Evolutionary conservation across 2,888 invertebrate genomes (phyloP).

Genomic region (Toxonevra muliebris): DNA sequence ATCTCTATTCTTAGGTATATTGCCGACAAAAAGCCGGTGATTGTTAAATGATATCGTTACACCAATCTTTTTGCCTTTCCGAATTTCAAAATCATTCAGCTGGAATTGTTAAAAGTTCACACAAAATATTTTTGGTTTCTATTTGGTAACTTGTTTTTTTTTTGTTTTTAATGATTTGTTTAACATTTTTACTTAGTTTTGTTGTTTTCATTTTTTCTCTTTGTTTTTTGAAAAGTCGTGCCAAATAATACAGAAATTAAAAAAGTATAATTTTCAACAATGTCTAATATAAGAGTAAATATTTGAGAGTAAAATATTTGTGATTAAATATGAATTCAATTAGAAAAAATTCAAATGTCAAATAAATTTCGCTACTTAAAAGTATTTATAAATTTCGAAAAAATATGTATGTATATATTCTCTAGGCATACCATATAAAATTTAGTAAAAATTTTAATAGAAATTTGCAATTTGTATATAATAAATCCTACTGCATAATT

Average conservation of each 20-base stretch:
- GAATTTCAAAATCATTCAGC: constrained; percentile 99
- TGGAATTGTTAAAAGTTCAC: constrained; percentile 79
- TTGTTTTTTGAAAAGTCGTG: constrained; percentile 47
- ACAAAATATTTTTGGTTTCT: constrained; percentile 54
- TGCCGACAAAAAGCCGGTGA: constrained; percentile 99
- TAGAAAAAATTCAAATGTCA: no score
- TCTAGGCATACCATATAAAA: constrained; percentile 33
- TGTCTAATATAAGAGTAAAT: no score
- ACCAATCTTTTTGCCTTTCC: constrained; percentile 99
- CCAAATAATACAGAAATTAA: constrained; percentile 55
- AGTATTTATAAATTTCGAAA: constrained; percentile 19
- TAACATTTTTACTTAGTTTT: constrained; percentile 4
- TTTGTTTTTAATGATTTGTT: constrained; percentile 16
- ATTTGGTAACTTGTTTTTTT: constrained; percentile 6
- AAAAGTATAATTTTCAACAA: constrained; percentile 21
- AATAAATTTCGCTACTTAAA: constrained; percentile 4
- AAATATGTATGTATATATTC: constrained; percentile 39
- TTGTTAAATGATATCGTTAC: constrained; percentile 99
- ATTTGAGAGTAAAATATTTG: no score
- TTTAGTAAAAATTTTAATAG: constrained; percentile 24
- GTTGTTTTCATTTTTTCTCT: constrained; percentile 23
- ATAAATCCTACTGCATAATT: constrained; percentile 37
- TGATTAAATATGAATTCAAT: no score
- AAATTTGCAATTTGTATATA: constrained; percentile 31
- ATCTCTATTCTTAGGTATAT: constrained; percentile 99